Evolutionary conservation across 30 jellyfish, hydroid and myxozoan species (phyloP), one percentile per base, ranked within the genome.

Genomic region (Aurelia sp.): DNA sequence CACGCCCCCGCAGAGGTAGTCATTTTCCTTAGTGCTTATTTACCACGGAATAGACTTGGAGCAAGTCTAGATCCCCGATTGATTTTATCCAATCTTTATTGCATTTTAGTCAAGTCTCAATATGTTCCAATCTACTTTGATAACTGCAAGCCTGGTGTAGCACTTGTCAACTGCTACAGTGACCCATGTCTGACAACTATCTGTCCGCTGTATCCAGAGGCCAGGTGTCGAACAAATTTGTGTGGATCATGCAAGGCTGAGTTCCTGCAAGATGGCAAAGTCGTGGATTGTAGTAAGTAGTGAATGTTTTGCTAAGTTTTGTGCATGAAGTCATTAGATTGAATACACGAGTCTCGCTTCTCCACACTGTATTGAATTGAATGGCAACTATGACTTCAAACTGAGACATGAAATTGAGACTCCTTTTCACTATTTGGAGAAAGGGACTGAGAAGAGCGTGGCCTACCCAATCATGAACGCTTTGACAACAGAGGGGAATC

Each of bases 181-280:
- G 84, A 90, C 24, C 96, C 98, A 9, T 91, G 98, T 64, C 30
- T 62, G 72, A 69, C 60, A n/a, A 50, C 98, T 8, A 83, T 35
- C 15, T 91, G 98, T 63, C 71, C 86, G 13, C 87, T 77, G 19
- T 80, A 68, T 50, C 96, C 96, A 6, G 93, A 69, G 33, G 98
- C 98, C 11, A 78, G 38, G 21, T 91, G 98, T 64, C 82, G 91
- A 3, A 83, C 83, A 10, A 84, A 91, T 47, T 58, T 84, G 19
- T 91, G 98, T 52, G 96, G 96, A 27, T 61, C 21, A 16, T 91
- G 98, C 84, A 84, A 58, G 9, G 98, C 98, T 1, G 98, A 75
- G 31, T 91, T 76, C 75, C 8, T 53, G 17, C 82, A 66, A 38
- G 79, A 78, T 4, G 89, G 84, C 53, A 61, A 40, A 78, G 17